Conservation (phyloP, 1,140 invertebrate species). For the Microplitis mediator region DNA sequence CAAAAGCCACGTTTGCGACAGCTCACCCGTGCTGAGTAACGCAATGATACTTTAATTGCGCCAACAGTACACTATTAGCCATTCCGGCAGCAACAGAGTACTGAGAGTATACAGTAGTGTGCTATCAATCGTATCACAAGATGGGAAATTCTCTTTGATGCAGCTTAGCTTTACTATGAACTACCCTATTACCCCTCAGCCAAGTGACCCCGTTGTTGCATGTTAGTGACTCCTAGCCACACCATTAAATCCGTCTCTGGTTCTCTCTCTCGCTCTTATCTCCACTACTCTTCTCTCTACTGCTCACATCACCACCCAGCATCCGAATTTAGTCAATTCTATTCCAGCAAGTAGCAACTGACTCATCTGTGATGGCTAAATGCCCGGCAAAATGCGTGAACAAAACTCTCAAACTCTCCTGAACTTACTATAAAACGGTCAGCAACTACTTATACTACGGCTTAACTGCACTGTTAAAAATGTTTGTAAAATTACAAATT, state of each 20-base stretch:
- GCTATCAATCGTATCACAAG: slow-evolving; percentile 30
- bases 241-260: not conserved
- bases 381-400: too few relatives aligned
- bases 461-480: too few relatives aligned
- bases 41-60: slow-evolving; percentile 4
- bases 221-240: not conserved
- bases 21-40: not conserved
- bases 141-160: slow-evolving; percentile 33
- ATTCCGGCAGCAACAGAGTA: not conserved
- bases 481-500: too few relatives aligned
- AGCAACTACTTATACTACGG: too few relatives aligned
- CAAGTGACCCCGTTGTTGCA: not conserved
- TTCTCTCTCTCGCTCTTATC: too few relatives aligned
- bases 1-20: slow-evolving; percentile 1
- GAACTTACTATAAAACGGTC: too few relatives aligned
- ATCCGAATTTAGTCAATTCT: too few relatives aligned
- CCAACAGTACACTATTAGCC: not conserved
- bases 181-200: slow-evolving; percentile 17
- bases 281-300: too few relatives aligned
- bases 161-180: slow-evolving; percentile 26
- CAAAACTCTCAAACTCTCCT: too few relatives aligned
- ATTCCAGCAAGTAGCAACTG: too few relatives aligned
- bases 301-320: too few relatives aligned
- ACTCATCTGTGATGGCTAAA: too few relatives aligned
- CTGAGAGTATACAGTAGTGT: not conserved